These are phyloP conservation scores for Hylaeus anthracinus DNA, from an alignment of 1,140 invertebrate genomes.

Conservation along the genomic window DNA sequence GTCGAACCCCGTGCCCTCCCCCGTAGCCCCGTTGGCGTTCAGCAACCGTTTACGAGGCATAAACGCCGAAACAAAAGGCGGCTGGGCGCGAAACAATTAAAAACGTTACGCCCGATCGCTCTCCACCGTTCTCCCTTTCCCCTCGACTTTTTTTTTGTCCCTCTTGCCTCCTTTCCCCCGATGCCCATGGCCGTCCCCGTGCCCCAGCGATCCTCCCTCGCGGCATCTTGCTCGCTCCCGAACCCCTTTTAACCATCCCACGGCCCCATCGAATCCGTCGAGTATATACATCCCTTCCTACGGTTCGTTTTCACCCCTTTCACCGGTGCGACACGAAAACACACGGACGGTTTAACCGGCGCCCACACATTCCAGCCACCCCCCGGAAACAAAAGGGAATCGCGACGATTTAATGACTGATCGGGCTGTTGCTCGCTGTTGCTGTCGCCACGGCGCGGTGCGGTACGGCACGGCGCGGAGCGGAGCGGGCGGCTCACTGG, in stretches of 20 bases:
- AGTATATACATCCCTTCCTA: constrained; percentile 32
- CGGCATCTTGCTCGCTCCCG: constrained; percentile 38
- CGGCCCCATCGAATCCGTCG: constrained; percentile 44
- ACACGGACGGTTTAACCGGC: constrained; percentile 49
- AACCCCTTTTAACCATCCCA: constrained; percentile 45
- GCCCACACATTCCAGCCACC: constrained; percentile 29
- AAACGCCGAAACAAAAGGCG: constrained; percentile 80
- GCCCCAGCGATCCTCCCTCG: background rate
- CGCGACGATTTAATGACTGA: constrained; percentile 77
- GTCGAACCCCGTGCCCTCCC: constrained; percentile 25
- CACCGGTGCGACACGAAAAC: constrained; percentile 57
- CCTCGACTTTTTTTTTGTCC: constrained; percentile 38
- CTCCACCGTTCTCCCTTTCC: constrained; percentile 67
- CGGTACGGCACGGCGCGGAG: too few relatives aligned
- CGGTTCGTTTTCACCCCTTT: constrained; percentile 48
- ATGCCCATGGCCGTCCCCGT: constrained; percentile 16
- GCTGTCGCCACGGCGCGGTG: constrained; percentile 31
- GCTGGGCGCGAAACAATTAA: constrained; percentile 80
- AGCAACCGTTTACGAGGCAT: constrained; percentile 77
- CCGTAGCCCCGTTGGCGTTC: constrained; percentile 39
- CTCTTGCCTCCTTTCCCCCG: constrained; percentile 19
- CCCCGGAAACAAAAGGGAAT: constrained; percentile 70
- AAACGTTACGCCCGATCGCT: constrained; percentile 81
- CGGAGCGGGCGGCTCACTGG: background rate
- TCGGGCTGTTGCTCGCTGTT: constrained; percentile 72